These are phyloP conservation scores for Bombylius major DNA, from an alignment of 2,888 invertebrate genomes.

Conservation along the genomic window DNA sequence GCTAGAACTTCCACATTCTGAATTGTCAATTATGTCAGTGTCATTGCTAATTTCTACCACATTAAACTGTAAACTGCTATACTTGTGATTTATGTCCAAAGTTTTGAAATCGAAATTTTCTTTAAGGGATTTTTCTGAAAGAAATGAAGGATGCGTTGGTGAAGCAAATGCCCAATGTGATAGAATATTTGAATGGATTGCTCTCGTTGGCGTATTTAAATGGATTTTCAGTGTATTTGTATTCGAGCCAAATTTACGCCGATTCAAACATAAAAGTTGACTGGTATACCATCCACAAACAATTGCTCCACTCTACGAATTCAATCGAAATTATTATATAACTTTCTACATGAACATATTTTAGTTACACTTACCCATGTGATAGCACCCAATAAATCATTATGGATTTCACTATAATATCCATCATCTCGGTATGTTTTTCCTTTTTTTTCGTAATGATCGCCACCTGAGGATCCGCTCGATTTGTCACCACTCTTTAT, in stretches of 20 bases:
- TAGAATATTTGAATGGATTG: constrained; percentile 13
- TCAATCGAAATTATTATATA: not conserved
- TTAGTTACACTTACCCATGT: constrained; percentile 37
- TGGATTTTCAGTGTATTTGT: constrained; percentile 4
- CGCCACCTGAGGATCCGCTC: not conserved
- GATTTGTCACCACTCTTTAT: constrained; percentile 2
- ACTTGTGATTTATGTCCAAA: too few relatives aligned
- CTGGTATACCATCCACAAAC: constrained; percentile 51
- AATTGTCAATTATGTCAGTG: not conserved
- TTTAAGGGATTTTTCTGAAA: constrained; percentile 3
- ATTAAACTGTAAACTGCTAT: not conserved
- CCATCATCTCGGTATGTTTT: not conserved
- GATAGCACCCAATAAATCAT: constrained; percentile 19
- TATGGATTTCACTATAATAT: not conserved
- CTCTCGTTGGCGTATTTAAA: constrained; percentile 13
- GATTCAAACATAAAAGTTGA: constrained; percentile 39
- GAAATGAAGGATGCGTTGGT: constrained; percentile 8
- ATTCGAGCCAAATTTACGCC: constrained; percentile 16
- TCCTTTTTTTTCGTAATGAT: not conserved
- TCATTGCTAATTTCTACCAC: constrained; percentile 11
- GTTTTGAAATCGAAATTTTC: constrained; percentile 4
- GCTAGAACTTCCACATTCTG: too few relatives aligned
- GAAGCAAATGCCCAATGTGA: constrained; percentile 9
- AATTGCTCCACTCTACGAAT: constrained; percentile 45
- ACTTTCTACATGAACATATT: not conserved